Conservation (phyloP, 2,797 vertebrate species). For the Pangasius krempfi region DNA sequence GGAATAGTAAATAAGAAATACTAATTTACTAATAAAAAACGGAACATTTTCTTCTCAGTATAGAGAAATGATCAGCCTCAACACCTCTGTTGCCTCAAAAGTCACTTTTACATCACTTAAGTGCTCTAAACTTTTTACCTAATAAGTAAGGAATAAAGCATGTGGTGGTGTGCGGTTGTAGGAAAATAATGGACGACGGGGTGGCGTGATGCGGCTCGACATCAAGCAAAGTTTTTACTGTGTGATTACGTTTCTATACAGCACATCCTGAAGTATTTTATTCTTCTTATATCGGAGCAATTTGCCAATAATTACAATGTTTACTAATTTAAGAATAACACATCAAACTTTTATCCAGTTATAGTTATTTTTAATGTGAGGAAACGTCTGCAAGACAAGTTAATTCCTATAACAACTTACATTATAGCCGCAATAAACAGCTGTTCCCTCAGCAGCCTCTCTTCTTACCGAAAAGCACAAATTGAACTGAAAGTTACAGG, state of each 20-base stretch:
- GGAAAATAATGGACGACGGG: background rate
- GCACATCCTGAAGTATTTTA: background rate
- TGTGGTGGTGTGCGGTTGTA: background rate
- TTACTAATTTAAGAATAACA: too few relatives aligned
- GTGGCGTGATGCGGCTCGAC: background rate
- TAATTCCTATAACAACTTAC: too few relatives aligned
- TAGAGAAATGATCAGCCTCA: too few relatives aligned
- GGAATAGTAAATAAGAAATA: background rate
- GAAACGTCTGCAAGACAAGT: background rate
- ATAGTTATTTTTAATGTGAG: too few relatives aligned
- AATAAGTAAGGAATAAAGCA: background rate
- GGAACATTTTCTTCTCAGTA: background rate
- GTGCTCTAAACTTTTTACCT: background rate
- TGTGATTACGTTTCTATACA: background rate
- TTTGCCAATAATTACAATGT: background rate
- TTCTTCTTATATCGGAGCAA: background rate
- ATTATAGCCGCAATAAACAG: too few relatives aligned
- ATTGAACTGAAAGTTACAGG: background rate
- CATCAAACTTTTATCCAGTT: too few relatives aligned
- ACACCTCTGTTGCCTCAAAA: background rate
- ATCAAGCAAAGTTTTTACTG: background rate
- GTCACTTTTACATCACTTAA: background rate
- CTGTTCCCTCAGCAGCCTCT: background rate
- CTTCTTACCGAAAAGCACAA: background rate
- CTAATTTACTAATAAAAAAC: background rate